These are phyloP conservation scores for Antedon bifida DNA, from an alignment of 35 echinoderm and acorn worm species.

Conservation along the genomic window DNA sequence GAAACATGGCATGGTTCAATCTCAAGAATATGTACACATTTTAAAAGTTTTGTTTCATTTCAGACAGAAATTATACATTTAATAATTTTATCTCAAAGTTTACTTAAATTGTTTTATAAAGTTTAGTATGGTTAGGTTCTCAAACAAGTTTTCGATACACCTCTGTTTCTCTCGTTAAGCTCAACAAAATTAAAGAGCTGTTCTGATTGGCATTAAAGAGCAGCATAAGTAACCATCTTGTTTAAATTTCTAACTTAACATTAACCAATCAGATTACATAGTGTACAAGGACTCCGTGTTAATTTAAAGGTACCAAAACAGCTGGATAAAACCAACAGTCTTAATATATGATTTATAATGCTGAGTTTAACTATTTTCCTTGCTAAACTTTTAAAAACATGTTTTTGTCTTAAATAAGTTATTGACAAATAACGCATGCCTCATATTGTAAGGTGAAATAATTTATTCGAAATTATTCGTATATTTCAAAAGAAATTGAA, in stretches of 20 bases:
- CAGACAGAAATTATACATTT: too few species aligned
- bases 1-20: too few species aligned
- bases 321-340: not conserved
- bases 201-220: not conserved
- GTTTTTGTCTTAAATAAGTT: not conserved
- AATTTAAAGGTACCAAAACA: not conserved
- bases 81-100: too few species aligned
- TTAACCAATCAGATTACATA: not conserved
- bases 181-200: not conserved
- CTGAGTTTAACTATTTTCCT: not conserved
- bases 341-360: not conserved
- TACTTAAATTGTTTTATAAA: too few species aligned
- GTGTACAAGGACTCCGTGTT: not conserved
- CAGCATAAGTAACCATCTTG: not conserved
- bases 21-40: too few species aligned
- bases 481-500: too few species aligned
- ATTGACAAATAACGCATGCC: too few species aligned
- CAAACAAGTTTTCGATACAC: too few species aligned
- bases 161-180: not conserved
- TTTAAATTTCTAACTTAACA: not conserved
- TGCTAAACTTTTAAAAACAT: not conserved
- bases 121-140: too few species aligned
- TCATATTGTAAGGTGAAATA: too few species aligned
- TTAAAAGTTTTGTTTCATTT: too few species aligned
- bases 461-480: too few species aligned